These are phyloP conservation scores for Flexamia atlantica DNA, from an alignment of 2,888 invertebrate genomes.

Conservation along the genomic window DNA sequence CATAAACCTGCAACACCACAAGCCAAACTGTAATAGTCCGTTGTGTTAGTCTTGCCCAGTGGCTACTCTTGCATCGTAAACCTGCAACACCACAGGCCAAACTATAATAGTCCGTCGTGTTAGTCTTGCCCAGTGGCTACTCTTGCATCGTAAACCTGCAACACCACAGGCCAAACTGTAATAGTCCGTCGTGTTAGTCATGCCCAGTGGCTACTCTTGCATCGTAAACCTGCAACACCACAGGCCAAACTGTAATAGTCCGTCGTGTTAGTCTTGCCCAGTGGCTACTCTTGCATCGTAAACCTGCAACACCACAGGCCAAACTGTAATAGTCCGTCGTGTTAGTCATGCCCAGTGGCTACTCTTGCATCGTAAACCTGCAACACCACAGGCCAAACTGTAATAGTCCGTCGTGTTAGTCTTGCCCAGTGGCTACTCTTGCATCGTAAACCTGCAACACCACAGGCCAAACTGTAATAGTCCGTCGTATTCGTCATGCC, in stretches of 20 bases:
- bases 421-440: constrained; percentile 34
- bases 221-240: constrained; percentile 37
- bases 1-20: not conserved
- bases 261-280: constrained; percentile 28
- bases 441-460: constrained; percentile 44
- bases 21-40: not conserved
- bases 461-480: not conserved
- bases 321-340: not conserved
- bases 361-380: constrained; percentile 43
- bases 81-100: not conserved
- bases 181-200: constrained; percentile 21
- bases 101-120: constrained; percentile 4
- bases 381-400: too few relatives aligned
- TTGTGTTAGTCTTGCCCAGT: constrained; percentile 26
- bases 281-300: constrained; percentile 44
- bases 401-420: constrained; percentile 18
- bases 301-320: too few relatives aligned
- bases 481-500: constrained; percentile 41
- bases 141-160: constrained; percentile 37
- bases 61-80: constrained; percentile 45
- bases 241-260: not conserved
- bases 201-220: constrained; percentile 34
- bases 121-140: constrained; percentile 41
- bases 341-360: constrained; percentile 34
- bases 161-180: not conserved